Evolutionary conservation across 2,888 invertebrate species (phyloP).

Genomic region (Pristionchus exspectatus): DNA sequence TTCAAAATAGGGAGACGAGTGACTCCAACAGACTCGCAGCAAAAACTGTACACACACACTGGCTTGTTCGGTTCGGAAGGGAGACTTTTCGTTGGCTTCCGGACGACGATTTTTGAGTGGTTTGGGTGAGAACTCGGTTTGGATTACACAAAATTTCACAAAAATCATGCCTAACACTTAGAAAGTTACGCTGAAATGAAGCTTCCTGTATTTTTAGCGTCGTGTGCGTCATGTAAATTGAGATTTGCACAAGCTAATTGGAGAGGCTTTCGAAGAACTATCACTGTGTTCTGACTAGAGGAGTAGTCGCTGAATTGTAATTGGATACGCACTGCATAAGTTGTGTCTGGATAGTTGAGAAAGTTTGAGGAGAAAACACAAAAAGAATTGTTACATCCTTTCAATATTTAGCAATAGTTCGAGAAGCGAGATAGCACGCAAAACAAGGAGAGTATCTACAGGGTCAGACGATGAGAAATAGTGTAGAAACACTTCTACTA

Average conservation of each 20-base stretch:
- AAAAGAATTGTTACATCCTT: neutral
- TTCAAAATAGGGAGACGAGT: conserved; percentile 33
- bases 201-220: neutral
- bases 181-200: neutral
- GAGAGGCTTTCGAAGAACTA: neutral
- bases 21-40: neutral
- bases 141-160: neutral
- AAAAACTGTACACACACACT: conserved; percentile 4
- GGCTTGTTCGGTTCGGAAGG: neutral
- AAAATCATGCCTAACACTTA: neutral
- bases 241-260: neutral
- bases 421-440: conserved; percentile 33
- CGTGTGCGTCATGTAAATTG: neutral
- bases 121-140: neutral
- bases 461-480: neutral
- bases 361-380: neutral
- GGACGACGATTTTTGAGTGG: neutral
- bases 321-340: neutral
- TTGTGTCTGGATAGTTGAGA: neutral
- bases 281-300: neutral
- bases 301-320: neutral
- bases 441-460: neutral
- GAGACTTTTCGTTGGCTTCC: neutral
- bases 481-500: neutral
- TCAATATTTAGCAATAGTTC: neutral